A percentile compares a stretch with the other conserved stretches of the same genome.
These are phyloP conservation scores for Acromyrmex charruanus DNA, from an alignment of 1,140 invertebrate species.

Conservation along the genomic window DNA sequence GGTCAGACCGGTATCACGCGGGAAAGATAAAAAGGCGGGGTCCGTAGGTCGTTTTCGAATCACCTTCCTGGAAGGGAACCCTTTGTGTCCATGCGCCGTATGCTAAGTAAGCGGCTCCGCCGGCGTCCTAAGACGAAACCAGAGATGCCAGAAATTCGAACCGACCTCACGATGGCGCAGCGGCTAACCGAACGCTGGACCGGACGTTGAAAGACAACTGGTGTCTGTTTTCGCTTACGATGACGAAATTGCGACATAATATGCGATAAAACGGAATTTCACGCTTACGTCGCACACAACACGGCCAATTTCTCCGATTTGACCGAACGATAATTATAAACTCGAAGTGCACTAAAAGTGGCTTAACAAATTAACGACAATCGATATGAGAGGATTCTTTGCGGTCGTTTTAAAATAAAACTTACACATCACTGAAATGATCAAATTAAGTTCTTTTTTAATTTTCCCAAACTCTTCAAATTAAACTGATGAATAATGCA, in stretches of 20 bases:
- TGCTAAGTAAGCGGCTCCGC: constrained; percentile 65
- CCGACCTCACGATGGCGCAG: constrained; percentile 44
- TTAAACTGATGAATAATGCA: background rate
- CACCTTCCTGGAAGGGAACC: constrained; percentile 58
- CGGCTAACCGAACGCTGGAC: constrained; percentile 45
- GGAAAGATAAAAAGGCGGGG: constrained; percentile 13
- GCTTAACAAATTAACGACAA: background rate
- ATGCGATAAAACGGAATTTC: background rate
- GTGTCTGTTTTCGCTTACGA: constrained; percentile 48
- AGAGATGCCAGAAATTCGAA: constrained; percentile 66
- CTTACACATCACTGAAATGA: background rate
- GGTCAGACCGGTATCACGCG: background rate
- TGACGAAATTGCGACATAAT: constrained; percentile 55
- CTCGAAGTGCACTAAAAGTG: background rate
- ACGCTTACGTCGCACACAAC: background rate
- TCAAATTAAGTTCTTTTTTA: background rate
- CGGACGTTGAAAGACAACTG: constrained; percentile 50
- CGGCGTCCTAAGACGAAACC: constrained; percentile 60
- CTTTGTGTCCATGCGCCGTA: constrained; percentile 58
- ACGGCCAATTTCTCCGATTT: background rate
- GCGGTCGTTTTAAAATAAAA: background rate
- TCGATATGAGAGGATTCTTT: background rate
- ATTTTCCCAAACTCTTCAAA: background rate
- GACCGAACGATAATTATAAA: background rate
- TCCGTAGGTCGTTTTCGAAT: constrained; percentile 52